phyloP scores from a whole-genome alignment of 1,140 invertebrate species.

The Drosophila malerkotliana region DNA sequence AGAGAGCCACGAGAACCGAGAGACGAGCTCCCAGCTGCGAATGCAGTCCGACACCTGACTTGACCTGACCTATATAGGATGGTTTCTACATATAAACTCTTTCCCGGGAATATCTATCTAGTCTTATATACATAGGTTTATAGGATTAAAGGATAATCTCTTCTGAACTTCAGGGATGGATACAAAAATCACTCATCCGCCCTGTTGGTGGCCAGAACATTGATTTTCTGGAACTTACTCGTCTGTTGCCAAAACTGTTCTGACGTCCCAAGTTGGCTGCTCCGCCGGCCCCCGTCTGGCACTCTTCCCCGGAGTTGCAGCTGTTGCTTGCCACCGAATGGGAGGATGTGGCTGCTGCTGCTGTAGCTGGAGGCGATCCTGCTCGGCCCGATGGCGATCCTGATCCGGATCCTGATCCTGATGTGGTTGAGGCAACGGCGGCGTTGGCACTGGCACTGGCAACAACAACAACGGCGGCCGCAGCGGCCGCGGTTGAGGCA shows the following conservation, averaged over 20 bases:
- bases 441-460: constrained; percentile 55
- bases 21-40: constrained; percentile 18
- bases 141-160: no score
- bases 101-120: neutral
- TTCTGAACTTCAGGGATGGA: no score
- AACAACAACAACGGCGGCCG: constrained; percentile 74
- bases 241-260: constrained; percentile 81
- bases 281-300: constrained; percentile 35
- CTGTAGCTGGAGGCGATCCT: constrained; percentile 35
- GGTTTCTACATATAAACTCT: constrained; percentile 5
- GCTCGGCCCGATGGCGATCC: constrained; percentile 22
- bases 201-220: neutral
- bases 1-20: constrained; percentile 9
- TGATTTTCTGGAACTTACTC: constrained; percentile 59
- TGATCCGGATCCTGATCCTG: constrained; percentile 31
- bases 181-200: neutral
- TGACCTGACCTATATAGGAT: constrained; percentile 63
- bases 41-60: constrained; percentile 30
- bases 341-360: constrained; percentile 24
- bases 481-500: constrained; percentile 71
- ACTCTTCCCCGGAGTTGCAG: constrained; percentile 66
- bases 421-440: constrained; percentile 63
- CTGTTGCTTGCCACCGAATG: constrained; percentile 54
- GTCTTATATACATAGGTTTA: no score
- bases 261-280: constrained; percentile 71